Evolutionary conservation across 2,888 invertebrate genomes (phyloP).

Genomic region (Mamestra brassicae): DNA sequence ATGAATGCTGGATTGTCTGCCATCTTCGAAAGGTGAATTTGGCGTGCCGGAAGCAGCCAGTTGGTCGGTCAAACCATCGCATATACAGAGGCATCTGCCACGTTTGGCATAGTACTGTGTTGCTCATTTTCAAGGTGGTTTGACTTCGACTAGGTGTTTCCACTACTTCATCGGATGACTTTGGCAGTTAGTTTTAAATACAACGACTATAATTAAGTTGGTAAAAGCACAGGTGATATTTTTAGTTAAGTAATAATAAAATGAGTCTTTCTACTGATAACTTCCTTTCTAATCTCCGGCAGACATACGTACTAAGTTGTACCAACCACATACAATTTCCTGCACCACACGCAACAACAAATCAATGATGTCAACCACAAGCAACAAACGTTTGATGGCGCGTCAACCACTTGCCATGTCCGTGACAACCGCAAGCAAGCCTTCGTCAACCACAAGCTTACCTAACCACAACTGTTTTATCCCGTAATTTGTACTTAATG

Average conservation of each 20-base stretch:
- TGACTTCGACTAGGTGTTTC: background rate
- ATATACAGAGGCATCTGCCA: too few relatives aligned
- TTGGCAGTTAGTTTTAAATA: background rate
- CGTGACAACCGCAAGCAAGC: constrained; percentile 64
- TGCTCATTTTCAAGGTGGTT: background rate
- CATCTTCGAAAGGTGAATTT: background rate
- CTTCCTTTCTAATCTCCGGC: background rate
- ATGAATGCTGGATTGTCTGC: background rate
- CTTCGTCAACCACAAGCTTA: constrained; percentile 63
- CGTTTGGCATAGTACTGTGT: background rate
- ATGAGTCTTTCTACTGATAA: too few relatives aligned
- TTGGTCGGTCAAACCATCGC: too few relatives aligned
- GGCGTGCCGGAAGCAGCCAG: background rate
- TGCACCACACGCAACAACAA: constrained; percentile 32
- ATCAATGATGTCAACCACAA: constrained; percentile 50
- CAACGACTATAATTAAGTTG: background rate
- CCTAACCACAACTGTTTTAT: constrained; percentile 68
- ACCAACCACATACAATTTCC: constrained; percentile 30
- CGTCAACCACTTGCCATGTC: constrained; percentile 64
- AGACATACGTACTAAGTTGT: background rate
- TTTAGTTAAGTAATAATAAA: too few relatives aligned
- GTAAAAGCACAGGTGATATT: too few relatives aligned
- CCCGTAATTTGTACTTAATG: constrained; percentile 66
- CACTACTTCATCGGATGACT: background rate
- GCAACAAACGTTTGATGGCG: constrained; percentile 53